These are phyloP conservation scores for Genyomyrus donnyi DNA, from an alignment of 2,113 vertebrate species.

Conservation along the genomic window DNA sequence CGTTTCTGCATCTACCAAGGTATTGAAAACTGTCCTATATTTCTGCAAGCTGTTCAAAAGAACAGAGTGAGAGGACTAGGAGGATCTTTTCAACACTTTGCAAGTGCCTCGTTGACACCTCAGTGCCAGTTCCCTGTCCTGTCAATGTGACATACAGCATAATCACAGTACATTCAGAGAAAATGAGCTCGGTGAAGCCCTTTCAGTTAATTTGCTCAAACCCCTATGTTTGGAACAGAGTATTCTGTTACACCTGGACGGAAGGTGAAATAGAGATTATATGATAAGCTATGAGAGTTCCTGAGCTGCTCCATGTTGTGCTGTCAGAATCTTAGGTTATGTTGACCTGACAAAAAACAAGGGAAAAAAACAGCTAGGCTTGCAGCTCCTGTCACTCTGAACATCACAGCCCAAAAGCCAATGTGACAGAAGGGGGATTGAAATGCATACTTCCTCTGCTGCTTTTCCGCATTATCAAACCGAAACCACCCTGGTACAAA, in stretches of 20 bases:
- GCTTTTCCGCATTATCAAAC: neutral
- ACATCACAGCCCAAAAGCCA: neutral
- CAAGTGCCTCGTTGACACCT: neutral
- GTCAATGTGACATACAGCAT: constrained; percentile 12
- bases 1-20: neutral
- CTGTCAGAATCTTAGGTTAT: constrained; percentile 4
- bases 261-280: neutral
- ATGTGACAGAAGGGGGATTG: neutral
- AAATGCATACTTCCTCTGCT: neutral
- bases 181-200: neutral
- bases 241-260: neutral
- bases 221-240: neutral
- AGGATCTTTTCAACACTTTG: constrained; percentile 9
- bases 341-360: constrained; percentile 16
- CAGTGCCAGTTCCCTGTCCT: neutral
- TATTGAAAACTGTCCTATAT: neutral
- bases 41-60: neutral
- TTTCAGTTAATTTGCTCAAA: neutral
- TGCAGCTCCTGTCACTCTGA: neutral
- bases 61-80: neutral
- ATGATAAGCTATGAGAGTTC: neutral
- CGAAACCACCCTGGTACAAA: neutral
- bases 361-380: too few species aligned
- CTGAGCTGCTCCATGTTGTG: neutral
- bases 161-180: neutral